Base-by-base conservation (phyloP, 2,113 vertebrate species). In the Ceratotherium simum region DNA sequence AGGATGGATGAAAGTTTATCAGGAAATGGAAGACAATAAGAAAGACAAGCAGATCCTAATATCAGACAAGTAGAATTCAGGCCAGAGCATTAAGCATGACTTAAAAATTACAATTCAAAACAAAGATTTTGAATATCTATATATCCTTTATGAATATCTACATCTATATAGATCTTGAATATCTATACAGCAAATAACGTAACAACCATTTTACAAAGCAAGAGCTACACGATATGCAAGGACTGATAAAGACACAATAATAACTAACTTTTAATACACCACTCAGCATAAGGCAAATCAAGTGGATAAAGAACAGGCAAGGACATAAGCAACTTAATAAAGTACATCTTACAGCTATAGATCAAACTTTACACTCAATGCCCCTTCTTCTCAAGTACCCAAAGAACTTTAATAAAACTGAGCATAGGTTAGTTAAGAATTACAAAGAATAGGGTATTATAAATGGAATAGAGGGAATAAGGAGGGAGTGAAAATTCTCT, bases 231-330 rank as follows among this genome's bases (percentile, higher is more conserved):
- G 33, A 82, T 25, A 82, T 16, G 23, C 29, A 94, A 96, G 29
- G 10, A 87, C 13, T 39, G 29, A 82, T 2, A 64, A 90, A 95
- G 25, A 69, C 27, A 92, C 21, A 65, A 27, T 79, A 85, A 80
- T 46, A 70, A 62, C 33, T 90, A 90, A 72, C 18, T 94, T 86
- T 90, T 65, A 79, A 90, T 33, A 72, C 11, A 87, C 4, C 46
- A 72, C 14, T 76, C 51, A 84, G 46, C 46, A 94, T 48, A 96
- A 80, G 65, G 65, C n/a, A 87, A 91, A 82, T 93, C 90, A 93
- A 84, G 64, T 56, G 21, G 20, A 78, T 31, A 80, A 95, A 81
- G 23, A 81, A 56, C 31, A 76, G 51, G 20, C 48, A 60, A 60
- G 46, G 54, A 76, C 10, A 14, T 76, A 73, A 31, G 42, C 36